Percentiles rank a stretch among this genome's conserved stretches.
These are phyloP conservation scores for Meghimatium bilineatum DNA, from an alignment of 2,888 invertebrate species.

Conservation along the genomic window DNA sequence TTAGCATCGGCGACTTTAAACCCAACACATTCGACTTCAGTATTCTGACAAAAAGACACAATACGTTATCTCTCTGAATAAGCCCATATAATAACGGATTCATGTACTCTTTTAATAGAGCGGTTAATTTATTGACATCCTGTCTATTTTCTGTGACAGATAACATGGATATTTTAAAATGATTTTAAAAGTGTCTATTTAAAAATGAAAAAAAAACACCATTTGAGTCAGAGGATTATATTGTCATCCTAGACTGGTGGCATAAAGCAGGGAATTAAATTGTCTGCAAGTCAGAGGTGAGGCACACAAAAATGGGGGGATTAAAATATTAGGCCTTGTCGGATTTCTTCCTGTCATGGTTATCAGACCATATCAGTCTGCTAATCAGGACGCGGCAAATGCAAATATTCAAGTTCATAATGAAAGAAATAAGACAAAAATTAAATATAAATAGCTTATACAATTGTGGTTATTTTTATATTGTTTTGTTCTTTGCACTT, in stretches of 20 bases:
- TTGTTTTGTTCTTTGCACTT: no score
- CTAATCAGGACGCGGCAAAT: neutral
- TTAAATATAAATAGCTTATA: neutral
- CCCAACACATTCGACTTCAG: no score
- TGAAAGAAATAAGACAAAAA: neutral
- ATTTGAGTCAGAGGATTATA: neutral
- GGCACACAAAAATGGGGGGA: neutral
- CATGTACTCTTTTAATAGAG: no score
- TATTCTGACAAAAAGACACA: no score
- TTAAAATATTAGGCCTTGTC: neutral
- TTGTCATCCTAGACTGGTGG: neutral
- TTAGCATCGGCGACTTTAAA: no score
- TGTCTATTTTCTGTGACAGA: no score
- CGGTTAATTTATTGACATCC: no score
- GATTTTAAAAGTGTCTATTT: neutral
- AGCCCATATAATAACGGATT: no score
- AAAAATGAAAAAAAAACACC: neutral
- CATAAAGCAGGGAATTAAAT: neutral
- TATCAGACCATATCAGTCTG: constrained; percentile 7
- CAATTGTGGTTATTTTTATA: no score
- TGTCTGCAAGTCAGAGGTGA: neutral
- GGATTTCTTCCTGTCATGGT: neutral
- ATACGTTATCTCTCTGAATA: no score
- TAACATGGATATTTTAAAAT: neutral
- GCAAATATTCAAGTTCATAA: neutral